Evolutionary conservation across 2,888 invertebrate genomes (phyloP).

Genomic region (Empis livida): DNA sequence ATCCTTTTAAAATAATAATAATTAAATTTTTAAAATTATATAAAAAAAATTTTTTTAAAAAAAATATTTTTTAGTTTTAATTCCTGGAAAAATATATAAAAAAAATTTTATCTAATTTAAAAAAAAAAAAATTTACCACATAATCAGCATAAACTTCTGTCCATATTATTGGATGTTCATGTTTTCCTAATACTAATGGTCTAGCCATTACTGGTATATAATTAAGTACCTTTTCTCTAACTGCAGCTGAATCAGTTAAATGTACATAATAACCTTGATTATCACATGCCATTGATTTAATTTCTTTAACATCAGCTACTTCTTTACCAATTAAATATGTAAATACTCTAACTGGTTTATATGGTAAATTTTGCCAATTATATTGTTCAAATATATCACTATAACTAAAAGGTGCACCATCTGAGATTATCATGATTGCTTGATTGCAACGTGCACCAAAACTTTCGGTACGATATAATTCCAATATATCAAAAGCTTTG

Average conservation of each 20-base stretch:
- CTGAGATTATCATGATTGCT: slow-evolving; percentile 98
- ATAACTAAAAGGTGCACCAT: slow-evolving; percentile 91
- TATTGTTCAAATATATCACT: slow-evolving; percentile 82
- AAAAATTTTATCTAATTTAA: too few species aligned
- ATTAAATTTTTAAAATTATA: neutral
- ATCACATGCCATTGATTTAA: slow-evolving; percentile 97
- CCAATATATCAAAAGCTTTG: slow-evolving; percentile 78
- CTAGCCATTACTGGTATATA: slow-evolving; percentile 96
- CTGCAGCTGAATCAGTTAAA: slow-evolving; percentile 91
- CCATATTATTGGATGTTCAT: slow-evolving; percentile 87
- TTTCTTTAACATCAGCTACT: slow-evolving; percentile 82
- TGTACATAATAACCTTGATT: slow-evolving; percentile 95
- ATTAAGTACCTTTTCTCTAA: slow-evolving; percentile 89
- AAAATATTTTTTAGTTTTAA: too few species aligned
- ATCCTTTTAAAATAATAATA: slow-evolving; percentile 41
- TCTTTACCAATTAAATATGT: slow-evolving; percentile 95
- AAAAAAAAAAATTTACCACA: slow-evolving; percentile 41
- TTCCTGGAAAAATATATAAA: too few species aligned
- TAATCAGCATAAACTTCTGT: slow-evolving; percentile 92
- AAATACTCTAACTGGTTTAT: slow-evolving; percentile 86
- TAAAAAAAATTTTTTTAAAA: neutral
- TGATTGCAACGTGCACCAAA: slow-evolving; percentile 72
- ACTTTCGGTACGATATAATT: slow-evolving; percentile 46
- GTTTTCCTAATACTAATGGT: slow-evolving; percentile 77
- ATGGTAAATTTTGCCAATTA: slow-evolving; percentile 65